Evolutionary conservation across 2,797 vertebrate species (phyloP).

Genomic region (Muscicapa comitata): DNA sequence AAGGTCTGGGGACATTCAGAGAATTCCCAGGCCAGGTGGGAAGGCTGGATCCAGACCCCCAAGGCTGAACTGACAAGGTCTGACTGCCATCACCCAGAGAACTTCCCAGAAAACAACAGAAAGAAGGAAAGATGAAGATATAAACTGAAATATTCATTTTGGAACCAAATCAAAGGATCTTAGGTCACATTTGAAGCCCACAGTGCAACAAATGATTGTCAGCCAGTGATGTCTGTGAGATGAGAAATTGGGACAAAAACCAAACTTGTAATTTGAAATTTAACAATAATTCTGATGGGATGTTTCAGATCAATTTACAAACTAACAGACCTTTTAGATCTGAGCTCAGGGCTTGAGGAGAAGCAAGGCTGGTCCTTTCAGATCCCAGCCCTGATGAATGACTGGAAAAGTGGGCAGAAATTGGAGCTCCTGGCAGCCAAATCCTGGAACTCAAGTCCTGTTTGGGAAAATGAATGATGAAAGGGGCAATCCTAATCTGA

Average conservation of each 20-base stretch:
- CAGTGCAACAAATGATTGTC: neutral
- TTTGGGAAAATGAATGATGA: slow-evolving; percentile 36
- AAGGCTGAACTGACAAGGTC: neutral
- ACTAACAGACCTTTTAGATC: neutral
- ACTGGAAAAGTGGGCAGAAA: slow-evolving; percentile 40
- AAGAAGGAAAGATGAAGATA: neutral
- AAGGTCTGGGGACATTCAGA: neutral
- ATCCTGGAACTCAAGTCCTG: neutral
- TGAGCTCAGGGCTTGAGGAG: neutral
- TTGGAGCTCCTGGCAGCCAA: slow-evolving; percentile 34
- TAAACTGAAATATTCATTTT: neutral
- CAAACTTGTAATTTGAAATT: neutral
- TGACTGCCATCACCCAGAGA: neutral
- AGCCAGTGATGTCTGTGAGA: neutral
- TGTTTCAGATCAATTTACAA: neutral
- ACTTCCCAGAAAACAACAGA: neutral
- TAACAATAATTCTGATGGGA: neutral
- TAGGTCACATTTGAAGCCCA: neutral
- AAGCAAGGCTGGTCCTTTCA: neutral
- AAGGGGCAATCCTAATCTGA: slow-evolving; percentile 40
- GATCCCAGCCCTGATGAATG: neutral
- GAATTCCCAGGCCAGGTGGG: neutral
- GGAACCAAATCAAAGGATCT: neutral
- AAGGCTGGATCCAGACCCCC: neutral
- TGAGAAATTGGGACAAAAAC: neutral